Base-by-base conservation (phyloP, 2,797 vertebrate species). In the Alcedo quadribrachys region DNA sequence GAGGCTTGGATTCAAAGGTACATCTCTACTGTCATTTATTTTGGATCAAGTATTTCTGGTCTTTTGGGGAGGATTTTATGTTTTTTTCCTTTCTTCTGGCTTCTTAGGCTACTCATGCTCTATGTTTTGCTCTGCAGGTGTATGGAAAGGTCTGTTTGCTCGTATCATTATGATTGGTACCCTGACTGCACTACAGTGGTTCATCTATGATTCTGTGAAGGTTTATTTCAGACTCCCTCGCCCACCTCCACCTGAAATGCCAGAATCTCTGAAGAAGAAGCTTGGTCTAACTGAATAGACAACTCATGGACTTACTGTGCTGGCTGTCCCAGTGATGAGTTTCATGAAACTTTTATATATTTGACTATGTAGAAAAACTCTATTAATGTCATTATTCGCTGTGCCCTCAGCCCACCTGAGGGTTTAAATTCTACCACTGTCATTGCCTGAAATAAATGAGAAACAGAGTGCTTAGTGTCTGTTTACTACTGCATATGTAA, bases 151-250 rank as follows among this genome's bases (percentile, higher is more conserved):
- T 53, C 98, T 99, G 10, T 96, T 99, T 28, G 99, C 99, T 68
- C 98, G 98, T 97, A 99, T 99, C 97, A 99, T 99, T 95, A 99
- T 99, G 99, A 99, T 99, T 21, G 99, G 99, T 94, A 99, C 99
- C 19, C 97, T 99, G 96, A 99, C 99, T 35, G 99, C 99, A 53
- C 98, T 99, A 81, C 98, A 99, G 97, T 99, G 99, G 99, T 99
- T 99, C 98, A 99, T 99, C 97, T 99, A 99, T 10, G 99, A 99
- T 96, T 99, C 98, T 0, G 99, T 99, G 90, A 99, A 99, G 98
- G 99, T 99, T 76, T 99, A 99, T 98, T 99, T 99, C 98, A 98
- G 98, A 91, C 98, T 99, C 95, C 98, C 99, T 92, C 98, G 99
- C 54, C 99, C 99, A 50, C 98, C 98, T 98, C 98, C 98, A 80